These are phyloP conservation scores for Strigops habroptila DNA, from an alignment of 2,113 vertebrate species.

Conservation along the genomic window DNA sequence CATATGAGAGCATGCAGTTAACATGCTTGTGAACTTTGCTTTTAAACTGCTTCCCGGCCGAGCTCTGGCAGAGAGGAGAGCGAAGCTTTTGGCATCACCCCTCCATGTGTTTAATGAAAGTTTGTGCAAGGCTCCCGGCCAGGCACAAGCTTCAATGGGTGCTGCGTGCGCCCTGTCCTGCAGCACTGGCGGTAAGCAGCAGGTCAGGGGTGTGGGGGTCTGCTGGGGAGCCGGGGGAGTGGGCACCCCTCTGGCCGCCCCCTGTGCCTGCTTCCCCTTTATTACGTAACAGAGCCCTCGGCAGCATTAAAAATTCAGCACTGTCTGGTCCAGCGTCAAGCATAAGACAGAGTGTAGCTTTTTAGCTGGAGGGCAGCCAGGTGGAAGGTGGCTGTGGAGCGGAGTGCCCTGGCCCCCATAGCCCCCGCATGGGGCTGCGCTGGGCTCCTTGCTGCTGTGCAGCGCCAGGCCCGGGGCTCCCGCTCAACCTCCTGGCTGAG, in stretches of 20 bases:
- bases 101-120: slow-evolving; percentile 31
- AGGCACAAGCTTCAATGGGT: slow-evolving; percentile 57
- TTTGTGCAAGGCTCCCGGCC: slow-evolving; percentile 16
- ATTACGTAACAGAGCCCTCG: slow-evolving; percentile 83
- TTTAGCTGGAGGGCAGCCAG: background rate
- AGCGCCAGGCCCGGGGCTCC: background rate
- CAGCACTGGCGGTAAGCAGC: slow-evolving; percentile 29
- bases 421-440: background rate
- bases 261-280: slow-evolving; percentile 60
- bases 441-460: fast-evolving
- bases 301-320: slow-evolving; percentile 79
- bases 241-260: slow-evolving; percentile 1
- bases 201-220: background rate
- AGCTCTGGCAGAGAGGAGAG: slow-evolving; percentile 3
- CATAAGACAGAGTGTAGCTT: slow-evolving; percentile 53
- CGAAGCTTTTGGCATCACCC: slow-evolving; percentile 7
- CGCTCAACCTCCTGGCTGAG: background rate
- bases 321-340: slow-evolving; percentile 73
- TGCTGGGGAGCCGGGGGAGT: background rate
- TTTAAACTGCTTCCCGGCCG: slow-evolving; percentile 39
- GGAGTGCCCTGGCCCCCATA: background rate
- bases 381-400: background rate
- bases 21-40: slow-evolving; percentile 63
- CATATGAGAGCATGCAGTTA: slow-evolving; percentile 45
- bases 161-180: background rate